phyloP scores from a whole-genome alignment of 2,888 invertebrate genomes.

The Trichogramma dendrolimi region DNA sequence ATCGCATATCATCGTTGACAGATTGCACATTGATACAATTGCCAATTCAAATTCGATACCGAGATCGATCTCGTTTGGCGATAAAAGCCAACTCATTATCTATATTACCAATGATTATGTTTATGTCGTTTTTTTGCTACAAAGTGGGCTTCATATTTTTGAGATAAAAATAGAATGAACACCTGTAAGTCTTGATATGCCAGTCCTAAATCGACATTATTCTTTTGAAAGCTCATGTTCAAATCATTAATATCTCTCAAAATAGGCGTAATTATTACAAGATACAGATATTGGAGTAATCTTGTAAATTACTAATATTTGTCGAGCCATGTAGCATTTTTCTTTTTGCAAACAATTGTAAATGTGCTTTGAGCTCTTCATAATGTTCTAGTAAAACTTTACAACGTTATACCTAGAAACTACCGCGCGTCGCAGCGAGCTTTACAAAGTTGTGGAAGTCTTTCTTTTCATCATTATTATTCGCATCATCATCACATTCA shows the following conservation, averaged over 20 bases:
- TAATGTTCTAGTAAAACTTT: slow-evolving; percentile 30
- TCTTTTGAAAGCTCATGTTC: slow-evolving; percentile 21
- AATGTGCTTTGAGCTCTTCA: slow-evolving; percentile 25
- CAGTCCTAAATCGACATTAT: slow-evolving; percentile 19
- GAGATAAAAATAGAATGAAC: slow-evolving; percentile 18
- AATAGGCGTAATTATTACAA: slow-evolving; percentile 20
- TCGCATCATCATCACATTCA: too few species aligned
- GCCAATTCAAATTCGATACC: slow-evolving; percentile 18
- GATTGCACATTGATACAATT: neutral
- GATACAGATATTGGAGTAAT: slow-evolving; percentile 24
- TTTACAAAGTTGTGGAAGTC: slow-evolving; percentile 29
- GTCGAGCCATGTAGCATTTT: slow-evolving; percentile 26
- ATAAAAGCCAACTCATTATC: slow-evolving; percentile 19
- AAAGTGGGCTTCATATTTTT: slow-evolving; percentile 18
- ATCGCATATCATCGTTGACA: slow-evolving; percentile 3
- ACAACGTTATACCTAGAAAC: slow-evolving; percentile 28
- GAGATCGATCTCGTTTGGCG: slow-evolving; percentile 12
- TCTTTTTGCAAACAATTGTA: slow-evolving; percentile 21
- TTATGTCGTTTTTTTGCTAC: neutral
- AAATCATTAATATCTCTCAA: slow-evolving; percentile 20
- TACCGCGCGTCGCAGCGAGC: slow-evolving; percentile 29
- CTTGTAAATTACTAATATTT: slow-evolving; percentile 24
- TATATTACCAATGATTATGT: slow-evolving; percentile 1
- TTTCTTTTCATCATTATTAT: neutral
- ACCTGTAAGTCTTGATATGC: slow-evolving; percentile 14